These are phyloP conservation scores for Lasioglossum marginatum DNA, from an alignment of 2,888 invertebrate species.

Conservation along the genomic window DNA sequence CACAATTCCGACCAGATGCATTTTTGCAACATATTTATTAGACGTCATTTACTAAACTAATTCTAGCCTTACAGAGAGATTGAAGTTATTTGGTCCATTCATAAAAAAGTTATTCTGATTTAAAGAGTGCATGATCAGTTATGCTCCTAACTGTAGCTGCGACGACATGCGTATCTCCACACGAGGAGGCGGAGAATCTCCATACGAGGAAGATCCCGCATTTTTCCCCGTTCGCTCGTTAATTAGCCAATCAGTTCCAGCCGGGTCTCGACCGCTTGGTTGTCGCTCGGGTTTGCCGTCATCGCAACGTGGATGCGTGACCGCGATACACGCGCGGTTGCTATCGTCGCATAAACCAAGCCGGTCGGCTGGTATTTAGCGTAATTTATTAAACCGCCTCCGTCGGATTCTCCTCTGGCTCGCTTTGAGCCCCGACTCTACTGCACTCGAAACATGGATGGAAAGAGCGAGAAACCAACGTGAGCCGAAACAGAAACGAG, in stretches of 20 bases:
- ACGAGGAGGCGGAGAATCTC: too few relatives aligned
- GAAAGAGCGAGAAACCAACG: background rate
- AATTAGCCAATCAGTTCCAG: slow-evolving; percentile 24
- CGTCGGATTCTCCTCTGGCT: slow-evolving; percentile 44
- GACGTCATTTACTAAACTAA: too few relatives aligned
- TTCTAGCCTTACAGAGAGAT: too few relatives aligned
- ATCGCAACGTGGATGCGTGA: slow-evolving; percentile 20
- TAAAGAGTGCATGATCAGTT: too few relatives aligned
- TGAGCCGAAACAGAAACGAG: background rate
- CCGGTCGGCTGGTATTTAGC: slow-evolving; percentile 71
- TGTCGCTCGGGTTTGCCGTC: slow-evolving; percentile 3
- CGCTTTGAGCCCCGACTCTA: slow-evolving; percentile 53
- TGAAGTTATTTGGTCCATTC: too few relatives aligned
- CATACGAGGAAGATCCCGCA: background rate
- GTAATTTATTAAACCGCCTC: slow-evolving; percentile 79
- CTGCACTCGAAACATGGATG: background rate
- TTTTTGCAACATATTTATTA: too few relatives aligned
- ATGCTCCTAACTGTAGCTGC: too few relatives aligned
- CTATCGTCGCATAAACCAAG: slow-evolving; percentile 43
- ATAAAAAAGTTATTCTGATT: too few relatives aligned
- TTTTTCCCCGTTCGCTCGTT: background rate
- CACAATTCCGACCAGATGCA: too few relatives aligned
- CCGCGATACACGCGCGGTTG: slow-evolving; percentile 35
- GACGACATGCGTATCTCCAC: too few relatives aligned
- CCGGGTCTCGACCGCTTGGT: background rate